Evolutionary conservation across 2,888 invertebrate genomes (phyloP).

Genomic region (Pollenia angustigena): DNA sequence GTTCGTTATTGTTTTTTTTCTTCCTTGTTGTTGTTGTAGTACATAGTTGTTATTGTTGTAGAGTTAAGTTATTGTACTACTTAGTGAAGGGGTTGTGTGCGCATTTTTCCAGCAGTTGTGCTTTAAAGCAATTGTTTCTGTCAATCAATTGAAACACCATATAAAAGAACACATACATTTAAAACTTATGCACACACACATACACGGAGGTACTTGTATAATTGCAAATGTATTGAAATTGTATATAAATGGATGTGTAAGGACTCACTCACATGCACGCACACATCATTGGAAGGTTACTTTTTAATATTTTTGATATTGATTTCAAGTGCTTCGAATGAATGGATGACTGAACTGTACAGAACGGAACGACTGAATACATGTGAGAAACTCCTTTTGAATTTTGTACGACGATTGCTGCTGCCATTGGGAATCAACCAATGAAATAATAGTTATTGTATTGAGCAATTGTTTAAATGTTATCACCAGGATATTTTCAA

Average conservation of each 20-base stretch:
- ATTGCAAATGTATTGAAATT: conserved; percentile 61
- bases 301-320: conserved; percentile 61
- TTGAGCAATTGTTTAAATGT: conserved; percentile 46
- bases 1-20: conserved; percentile 55
- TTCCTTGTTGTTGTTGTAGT: conserved; percentile 36
- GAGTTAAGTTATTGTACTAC: conserved; percentile 33
- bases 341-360: conserved; percentile 16
- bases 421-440: conserved; percentile 64
- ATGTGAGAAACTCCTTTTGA: conserved; percentile 59
- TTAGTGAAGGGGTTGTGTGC: conserved; percentile 73
- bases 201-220: conserved; percentile 10
- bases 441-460: conserved; percentile 71
- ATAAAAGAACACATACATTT: conserved; percentile 50
- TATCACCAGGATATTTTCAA: conserved; percentile 44
- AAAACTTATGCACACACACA: neutral
- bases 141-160: conserved; percentile 65
- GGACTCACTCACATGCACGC: neutral
- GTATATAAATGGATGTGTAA: neutral
- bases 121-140: conserved; percentile 73
- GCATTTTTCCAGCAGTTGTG: conserved; percentile 73
- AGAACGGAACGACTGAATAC: conserved; percentile 6
- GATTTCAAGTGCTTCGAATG: conserved; percentile 65
- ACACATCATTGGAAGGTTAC: conserved; percentile 56
- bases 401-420: conserved; percentile 9
- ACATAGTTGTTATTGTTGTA: conserved; percentile 19